Base-by-base conservation (phyloP, 2,888 invertebrate genomes). In the Drosophila pseudotalamancana region DNA sequence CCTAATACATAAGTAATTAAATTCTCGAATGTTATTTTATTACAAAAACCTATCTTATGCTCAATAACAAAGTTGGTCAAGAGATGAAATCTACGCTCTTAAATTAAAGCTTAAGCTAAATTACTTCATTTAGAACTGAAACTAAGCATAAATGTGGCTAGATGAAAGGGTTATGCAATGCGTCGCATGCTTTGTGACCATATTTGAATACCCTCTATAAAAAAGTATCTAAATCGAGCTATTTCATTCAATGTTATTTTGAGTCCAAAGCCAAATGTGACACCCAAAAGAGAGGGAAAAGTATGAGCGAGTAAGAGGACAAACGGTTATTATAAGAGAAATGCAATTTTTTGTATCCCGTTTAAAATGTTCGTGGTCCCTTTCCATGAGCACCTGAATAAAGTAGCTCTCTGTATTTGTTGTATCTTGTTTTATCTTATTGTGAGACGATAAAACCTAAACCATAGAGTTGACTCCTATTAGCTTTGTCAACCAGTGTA, bases 221-320 rank as follows among this genome's bases (percentile, higher is more conserved):
- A 8, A 46, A 32, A 11, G 46, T 46, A 46, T 23, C 1, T 4
- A 71, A 65, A 74, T 68, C 56, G 50, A 68, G 62, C 71, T 60
- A 70, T 81, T 78, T 67, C 73, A 76, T 82, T 85, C 77, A 80
- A 80, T 72, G 75, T 85, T 85, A 69, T 83, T 82, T 72, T 70
- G 61, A 60, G 77, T 71, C 82, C 60, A 65, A 63, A 82, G 85
- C 77, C 73, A 70, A 77, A 70, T 45, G 61, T 76, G 83, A 85
- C 86, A 83, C 61, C 46, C 19, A 6, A 32, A 19, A 16, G 48
- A 46, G 45, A 16, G 21, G 29, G 31, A 45, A 23, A n/a, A 34
- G n/a, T 3, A 16, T 8, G 1, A 25, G 6, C 4, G 25, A 25
- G 6, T n/a, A 32, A 37, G 48, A 14, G 23, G 51, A 32, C 40